Evolutionary conservation across 1,140 invertebrate genomes (phyloP).

Genomic region (Wasmannia auropunctata): DNA sequence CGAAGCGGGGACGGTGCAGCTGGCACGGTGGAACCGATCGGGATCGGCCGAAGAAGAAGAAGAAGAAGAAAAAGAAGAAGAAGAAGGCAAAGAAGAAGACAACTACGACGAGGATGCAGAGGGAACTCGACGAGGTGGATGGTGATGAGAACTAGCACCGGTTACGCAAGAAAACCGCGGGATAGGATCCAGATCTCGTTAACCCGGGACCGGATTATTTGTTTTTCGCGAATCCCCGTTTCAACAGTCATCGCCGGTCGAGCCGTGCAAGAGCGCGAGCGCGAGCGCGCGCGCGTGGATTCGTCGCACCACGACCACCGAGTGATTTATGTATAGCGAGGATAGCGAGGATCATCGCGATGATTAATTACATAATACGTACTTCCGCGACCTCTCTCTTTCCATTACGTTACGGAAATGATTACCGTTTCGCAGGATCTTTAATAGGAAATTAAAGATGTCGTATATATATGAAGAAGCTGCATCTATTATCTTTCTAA

Average conservation of each 20-base stretch:
- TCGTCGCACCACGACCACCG: constrained; percentile 21
- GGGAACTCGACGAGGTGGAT: constrained; percentile 32
- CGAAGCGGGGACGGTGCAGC: constrained; percentile 41
- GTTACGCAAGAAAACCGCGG: constrained; percentile 76
- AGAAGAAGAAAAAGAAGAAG: constrained; percentile 45
- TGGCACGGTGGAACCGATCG: constrained; percentile 56
- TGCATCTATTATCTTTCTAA: neutral
- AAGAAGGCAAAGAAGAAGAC: neutral
- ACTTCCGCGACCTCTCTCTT: constrained; percentile 24
- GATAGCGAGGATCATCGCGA: constrained; percentile 40
- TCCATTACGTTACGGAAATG: constrained; percentile 6
- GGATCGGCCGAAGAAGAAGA: constrained; percentile 24
- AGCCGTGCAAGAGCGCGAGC: neutral
- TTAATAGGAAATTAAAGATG: neutral
- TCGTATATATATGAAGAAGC: neutral
- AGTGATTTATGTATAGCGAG: constrained; percentile 43
- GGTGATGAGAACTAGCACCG: constrained; percentile 68
- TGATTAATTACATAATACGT: constrained; percentile 50
- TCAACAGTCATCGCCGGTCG: constrained; percentile 58
- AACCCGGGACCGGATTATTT: constrained; percentile 72
- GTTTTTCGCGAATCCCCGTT: constrained; percentile 67
- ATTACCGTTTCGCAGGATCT: neutral
- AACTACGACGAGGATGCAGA: neutral
- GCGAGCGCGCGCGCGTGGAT: neutral
- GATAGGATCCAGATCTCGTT: constrained; percentile 77